phyloP scores from a whole-genome alignment of 2,888 invertebrate genomes.

The Eristalis intricaria region DNA sequence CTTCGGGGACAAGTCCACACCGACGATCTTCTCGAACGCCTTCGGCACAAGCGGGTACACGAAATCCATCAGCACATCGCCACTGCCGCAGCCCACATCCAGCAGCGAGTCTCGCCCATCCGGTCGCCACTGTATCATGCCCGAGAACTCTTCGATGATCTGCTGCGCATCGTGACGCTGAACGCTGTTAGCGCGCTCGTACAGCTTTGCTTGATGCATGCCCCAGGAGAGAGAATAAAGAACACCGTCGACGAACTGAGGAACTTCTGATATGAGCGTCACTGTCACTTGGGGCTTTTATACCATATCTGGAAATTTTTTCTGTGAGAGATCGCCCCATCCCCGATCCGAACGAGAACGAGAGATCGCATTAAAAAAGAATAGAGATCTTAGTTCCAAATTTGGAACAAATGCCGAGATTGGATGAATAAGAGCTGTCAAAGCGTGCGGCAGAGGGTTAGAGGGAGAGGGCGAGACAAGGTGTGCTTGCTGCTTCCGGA shows the following conservation, averaged over 20 bases:
- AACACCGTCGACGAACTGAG: slow-evolving; percentile 25
- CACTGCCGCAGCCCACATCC: slow-evolving; percentile 90
- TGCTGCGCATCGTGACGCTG: slow-evolving; percentile 86
- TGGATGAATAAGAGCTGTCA: neutral
- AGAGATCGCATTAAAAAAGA: neutral
- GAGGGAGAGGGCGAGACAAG: neutral
- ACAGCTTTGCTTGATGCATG: slow-evolving; percentile 87
- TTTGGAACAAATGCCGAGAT: neutral
- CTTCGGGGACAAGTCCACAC: slow-evolving; percentile 86
- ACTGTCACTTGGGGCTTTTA: slow-evolving; percentile 52
- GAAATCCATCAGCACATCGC: slow-evolving; percentile 85
- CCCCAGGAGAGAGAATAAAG: slow-evolving; percentile 25
- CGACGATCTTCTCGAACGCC: slow-evolving; percentile 83
- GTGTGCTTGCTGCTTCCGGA: neutral
- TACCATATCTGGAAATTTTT: slow-evolving; percentile 33
- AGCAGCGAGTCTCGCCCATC: slow-evolving; percentile 82
- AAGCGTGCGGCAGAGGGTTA: neutral
- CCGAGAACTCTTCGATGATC: slow-evolving; percentile 85
- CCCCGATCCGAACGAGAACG: neutral
- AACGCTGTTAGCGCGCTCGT: slow-evolving; percentile 85
- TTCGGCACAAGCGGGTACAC: slow-evolving; percentile 85
- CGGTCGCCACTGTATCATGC: slow-evolving; percentile 83
- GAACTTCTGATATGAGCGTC: slow-evolving; percentile 47
- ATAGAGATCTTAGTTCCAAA: neutral
- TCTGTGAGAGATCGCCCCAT: slow-evolving; percentile 8